A percentile compares a stretch with the other conserved stretches of the same genome.
These are phyloP conservation scores for Carassius auratus DNA, from an alignment of 2,113 vertebrate species.

Conservation along the genomic window DNA sequence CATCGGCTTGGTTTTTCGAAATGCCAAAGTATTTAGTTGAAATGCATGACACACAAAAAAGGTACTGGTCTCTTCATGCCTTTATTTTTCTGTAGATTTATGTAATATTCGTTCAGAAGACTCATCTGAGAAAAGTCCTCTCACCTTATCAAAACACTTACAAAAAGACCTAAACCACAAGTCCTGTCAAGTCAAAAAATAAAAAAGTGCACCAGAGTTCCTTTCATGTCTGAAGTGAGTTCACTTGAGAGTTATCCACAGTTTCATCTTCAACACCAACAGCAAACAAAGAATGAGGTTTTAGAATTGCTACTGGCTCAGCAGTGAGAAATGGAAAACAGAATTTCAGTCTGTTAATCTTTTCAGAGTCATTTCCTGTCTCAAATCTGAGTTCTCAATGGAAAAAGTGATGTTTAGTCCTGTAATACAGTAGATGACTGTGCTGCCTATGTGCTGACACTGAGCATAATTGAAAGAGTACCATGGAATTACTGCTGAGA, in stretches of 20 bases:
- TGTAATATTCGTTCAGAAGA: not conserved
- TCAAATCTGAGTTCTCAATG: not conserved
- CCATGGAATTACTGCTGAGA: not conserved
- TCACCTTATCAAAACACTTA: conserved; percentile 6
- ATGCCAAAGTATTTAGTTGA: not conserved
- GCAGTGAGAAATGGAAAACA: not conserved
- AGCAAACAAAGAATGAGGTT: conserved; percentile 16
- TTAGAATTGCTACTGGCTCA: conserved; percentile 17
- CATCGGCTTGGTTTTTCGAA: not conserved
- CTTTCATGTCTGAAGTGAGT: conserved; percentile 49
- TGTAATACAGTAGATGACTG: conserved; percentile 7
- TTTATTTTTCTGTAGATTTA: conserved; percentile 15
- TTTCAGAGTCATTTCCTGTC: not conserved
- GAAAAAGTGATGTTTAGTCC: conserved; percentile 12
- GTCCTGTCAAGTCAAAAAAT: conserved; percentile 4
- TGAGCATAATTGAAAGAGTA: conserved; percentile 22
- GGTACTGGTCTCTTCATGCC: conserved; percentile 4
- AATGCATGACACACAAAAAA: conserved; percentile 13
- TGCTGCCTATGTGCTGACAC: not conserved
- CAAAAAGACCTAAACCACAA: conserved; percentile 40
- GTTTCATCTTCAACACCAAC: conserved; percentile 12
- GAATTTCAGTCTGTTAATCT: conserved; percentile 1
- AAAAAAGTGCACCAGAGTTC: conserved; percentile 49
- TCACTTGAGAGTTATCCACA: conserved; percentile 48
- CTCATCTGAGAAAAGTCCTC: conserved; percentile 6